These are phyloP conservation scores for Tribolium madens DNA, from an alignment of 1,140 invertebrate genomes.

Conservation along the genomic window DNA sequence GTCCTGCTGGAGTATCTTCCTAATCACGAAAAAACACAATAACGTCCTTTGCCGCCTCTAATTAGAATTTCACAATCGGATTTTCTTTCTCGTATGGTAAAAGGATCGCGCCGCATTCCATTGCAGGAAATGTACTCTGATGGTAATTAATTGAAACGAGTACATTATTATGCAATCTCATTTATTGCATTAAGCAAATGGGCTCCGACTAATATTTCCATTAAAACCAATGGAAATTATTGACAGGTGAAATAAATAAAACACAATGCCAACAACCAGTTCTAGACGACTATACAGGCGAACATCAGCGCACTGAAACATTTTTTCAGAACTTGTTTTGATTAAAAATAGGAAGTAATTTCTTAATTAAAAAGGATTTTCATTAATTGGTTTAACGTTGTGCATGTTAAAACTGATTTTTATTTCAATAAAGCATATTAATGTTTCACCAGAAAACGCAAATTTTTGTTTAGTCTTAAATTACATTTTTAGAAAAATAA, in stretches of 20 bases:
- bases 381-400: too few relatives aligned
- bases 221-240: conserved; percentile 11
- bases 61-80: conserved; percentile 10
- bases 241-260: conserved; percentile 33
- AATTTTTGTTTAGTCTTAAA: too few relatives aligned
- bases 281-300: not conserved
- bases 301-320: not conserved
- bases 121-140: not conserved
- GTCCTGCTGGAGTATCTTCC: conserved; percentile 23
- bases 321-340: too few relatives aligned
- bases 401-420: too few relatives aligned
- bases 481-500: too few relatives aligned
- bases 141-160: conserved; percentile 28
- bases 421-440: too few relatives aligned
- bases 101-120: conserved; percentile 16
- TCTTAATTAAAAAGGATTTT: too few relatives aligned
- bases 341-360: too few relatives aligned
- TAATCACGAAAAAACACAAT: conserved; percentile 22
- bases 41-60: not conserved
- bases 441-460: too few relatives aligned
- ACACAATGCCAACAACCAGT: conserved; percentile 1
- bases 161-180: conserved; percentile 30
- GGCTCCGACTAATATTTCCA: conserved; percentile 17
- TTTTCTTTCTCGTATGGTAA: not conserved
- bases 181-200: conserved; percentile 34